phyloP scores from a whole-genome alignment of 64 coral and sea anemone genomes.

The Dendrophyllia cribrosa region DNA sequence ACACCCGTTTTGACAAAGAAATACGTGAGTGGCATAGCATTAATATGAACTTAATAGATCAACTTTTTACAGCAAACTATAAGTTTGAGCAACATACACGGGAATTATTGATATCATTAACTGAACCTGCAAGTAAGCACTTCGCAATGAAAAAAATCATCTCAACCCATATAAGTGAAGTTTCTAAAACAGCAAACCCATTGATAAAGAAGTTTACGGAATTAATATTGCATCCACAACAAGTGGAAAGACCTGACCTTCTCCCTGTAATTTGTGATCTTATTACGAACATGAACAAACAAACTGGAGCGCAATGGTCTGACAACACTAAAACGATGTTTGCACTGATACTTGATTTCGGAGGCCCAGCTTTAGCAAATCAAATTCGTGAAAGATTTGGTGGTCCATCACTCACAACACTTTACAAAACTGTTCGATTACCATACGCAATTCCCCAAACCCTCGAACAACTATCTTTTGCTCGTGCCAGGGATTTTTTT shows the following conservation, averaged over 20 bases:
- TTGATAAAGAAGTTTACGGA: neutral
- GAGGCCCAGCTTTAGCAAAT: neutral
- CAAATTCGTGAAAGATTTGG: neutral
- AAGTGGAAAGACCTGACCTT: conserved; percentile 2
- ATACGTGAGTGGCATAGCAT: neutral
- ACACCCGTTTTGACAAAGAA: neutral
- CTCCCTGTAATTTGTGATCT: neutral
- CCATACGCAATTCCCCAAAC: conserved; percentile 5
- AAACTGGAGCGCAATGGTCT: neutral
- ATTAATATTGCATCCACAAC: neutral
- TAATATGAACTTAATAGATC: neutral
- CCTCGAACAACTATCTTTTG: conserved; percentile 17
- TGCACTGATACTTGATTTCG: neutral
- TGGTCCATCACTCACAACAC: too few species aligned
- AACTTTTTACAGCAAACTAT: conserved; percentile 2
- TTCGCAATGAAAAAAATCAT: neutral
- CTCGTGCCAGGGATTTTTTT: conserved; percentile 23
- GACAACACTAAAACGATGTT: neutral
- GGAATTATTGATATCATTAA: conserved; percentile 1
- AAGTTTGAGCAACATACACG: neutral
- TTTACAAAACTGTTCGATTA: neutral
- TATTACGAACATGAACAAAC: conserved; percentile 2
- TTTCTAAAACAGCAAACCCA: neutral
- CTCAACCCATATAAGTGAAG: conserved; percentile 3
- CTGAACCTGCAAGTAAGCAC: too few species aligned